A percentile compares a stretch with the other conserved stretches of the same genome.
phyloP scores from a whole-genome alignment of 2,888 invertebrate species.

The Syrphus vitripennis region DNA sequence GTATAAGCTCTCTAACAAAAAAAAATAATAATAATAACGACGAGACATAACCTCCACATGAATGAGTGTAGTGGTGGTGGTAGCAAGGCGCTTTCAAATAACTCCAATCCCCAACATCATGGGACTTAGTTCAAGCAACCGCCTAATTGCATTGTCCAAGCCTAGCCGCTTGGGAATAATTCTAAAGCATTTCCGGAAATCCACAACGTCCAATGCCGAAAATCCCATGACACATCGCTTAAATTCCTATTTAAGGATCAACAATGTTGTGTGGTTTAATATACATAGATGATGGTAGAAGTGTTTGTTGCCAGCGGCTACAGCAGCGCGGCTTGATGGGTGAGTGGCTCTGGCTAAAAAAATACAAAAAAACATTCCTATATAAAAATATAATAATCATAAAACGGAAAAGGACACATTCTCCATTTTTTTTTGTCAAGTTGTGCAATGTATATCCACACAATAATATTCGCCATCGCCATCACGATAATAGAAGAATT shows the following conservation, averaged over 20 bases:
- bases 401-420: conserved; percentile 51
- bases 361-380: not conserved
- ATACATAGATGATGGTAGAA: not conserved
- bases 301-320: not conserved
- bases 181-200: conserved; percentile 11
- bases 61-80: not conserved
- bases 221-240: conserved; percentile 56
- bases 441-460: conserved; percentile 48
- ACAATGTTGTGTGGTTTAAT: conserved; percentile 26
- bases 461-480: conserved; percentile 49
- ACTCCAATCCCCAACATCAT: not conserved
- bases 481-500: conserved; percentile 49
- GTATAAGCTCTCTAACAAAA: not conserved
- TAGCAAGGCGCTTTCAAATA: not conserved
- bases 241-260: conserved; percentile 60
- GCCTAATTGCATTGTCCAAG: conserved; percentile 59
- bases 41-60: not conserved
- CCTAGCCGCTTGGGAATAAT: conserved; percentile 20
- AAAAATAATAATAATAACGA: not conserved
- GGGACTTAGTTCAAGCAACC: conserved; percentile 41
- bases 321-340: not conserved
- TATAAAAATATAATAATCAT: conserved; percentile 50
- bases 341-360: not conserved
- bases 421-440: conserved; percentile 61
- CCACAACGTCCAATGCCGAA: conserved; percentile 17